phyloP scores from a whole-genome alignment of 2,888 invertebrate genomes.

The Tanypteryx hageni region DNA sequence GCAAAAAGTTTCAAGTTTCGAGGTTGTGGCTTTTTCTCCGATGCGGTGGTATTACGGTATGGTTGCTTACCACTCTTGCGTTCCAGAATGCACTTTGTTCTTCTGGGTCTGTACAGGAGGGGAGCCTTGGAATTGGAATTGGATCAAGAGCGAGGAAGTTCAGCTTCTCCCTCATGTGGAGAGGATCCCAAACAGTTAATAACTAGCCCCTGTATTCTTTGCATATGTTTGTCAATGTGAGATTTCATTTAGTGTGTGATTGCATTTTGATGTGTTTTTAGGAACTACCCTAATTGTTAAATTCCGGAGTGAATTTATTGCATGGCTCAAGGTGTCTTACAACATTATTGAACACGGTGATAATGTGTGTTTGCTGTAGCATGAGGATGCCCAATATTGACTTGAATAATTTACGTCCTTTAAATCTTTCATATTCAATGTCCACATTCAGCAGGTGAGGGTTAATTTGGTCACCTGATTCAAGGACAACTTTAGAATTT shows the following conservation, averaged over 20 bases:
- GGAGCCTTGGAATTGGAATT: constrained; percentile 54
- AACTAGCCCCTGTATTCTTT: constrained; percentile 16
- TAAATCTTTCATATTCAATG: neutral
- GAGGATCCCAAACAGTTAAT: constrained; percentile 62
- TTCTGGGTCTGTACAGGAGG: constrained; percentile 53
- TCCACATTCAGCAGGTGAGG: too few relatives aligned
- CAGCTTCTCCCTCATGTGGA: constrained; percentile 64
- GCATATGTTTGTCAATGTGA: constrained; percentile 43
- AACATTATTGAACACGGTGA: neutral
- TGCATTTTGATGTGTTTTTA: constrained; percentile 50
- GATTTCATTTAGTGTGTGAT: neutral
- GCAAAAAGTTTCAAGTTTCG: neutral
- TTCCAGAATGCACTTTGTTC: constrained; percentile 63
- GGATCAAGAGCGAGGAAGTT: constrained; percentile 58
- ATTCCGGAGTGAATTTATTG: constrained; percentile 8
- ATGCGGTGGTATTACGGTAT: neutral
- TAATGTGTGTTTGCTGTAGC: constrained; percentile 26
- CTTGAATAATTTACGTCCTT: constrained; percentile 5
- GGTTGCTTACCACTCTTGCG: constrained; percentile 36
- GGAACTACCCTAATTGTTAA: neutral
- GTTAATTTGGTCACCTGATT: too few relatives aligned
- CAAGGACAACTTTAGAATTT: too few relatives aligned
- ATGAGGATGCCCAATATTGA: constrained; percentile 31
- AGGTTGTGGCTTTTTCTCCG: neutral
- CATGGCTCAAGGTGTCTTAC: neutral